A percentile compares a stretch with the other conserved stretches of the same genome.
Evolutionary conservation across 2,113 vertebrate species (phyloP).

Genomic region (Lonchura striata): DNA sequence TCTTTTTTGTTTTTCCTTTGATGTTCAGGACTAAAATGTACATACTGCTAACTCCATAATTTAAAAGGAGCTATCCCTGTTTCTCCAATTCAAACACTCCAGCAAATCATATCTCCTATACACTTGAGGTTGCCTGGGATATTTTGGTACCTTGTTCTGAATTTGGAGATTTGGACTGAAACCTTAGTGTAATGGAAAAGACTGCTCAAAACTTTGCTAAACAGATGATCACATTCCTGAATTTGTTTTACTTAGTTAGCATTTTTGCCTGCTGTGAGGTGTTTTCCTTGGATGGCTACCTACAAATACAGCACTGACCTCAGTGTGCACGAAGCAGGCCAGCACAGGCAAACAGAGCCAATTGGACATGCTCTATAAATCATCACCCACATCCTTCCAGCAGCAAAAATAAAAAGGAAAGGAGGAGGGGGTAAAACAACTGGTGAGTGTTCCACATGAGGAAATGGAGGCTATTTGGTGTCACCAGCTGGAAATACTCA

Average conservation of each 20-base stretch:
- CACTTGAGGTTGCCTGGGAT: not conserved
- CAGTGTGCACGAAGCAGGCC: slow-evolving; percentile 51
- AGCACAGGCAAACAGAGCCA: slow-evolving; percentile 71
- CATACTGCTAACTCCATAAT: not conserved
- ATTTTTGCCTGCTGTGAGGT: slow-evolving; percentile 67
- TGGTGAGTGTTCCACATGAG: slow-evolving; percentile 68
- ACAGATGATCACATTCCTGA: slow-evolving; percentile 65
- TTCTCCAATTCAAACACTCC: not conserved
- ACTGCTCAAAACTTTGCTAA: slow-evolving; percentile 63
- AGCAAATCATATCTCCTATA: not conserved
- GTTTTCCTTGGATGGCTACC: slow-evolving; percentile 76
- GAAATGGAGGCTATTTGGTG: slow-evolving; percentile 73
- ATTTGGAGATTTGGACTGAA: not conserved
- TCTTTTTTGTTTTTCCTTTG: not conserved
- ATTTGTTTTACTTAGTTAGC: slow-evolving; percentile 72
- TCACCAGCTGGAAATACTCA: slow-evolving; percentile 85
- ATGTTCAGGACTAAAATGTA: not conserved
- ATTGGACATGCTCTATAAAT: slow-evolving; percentile 78
- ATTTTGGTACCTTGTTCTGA: not conserved
- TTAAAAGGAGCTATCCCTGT: not conserved
- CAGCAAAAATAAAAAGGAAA: slow-evolving; percentile 67
- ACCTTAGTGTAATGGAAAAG: slow-evolving; percentile 8
- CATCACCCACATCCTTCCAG: slow-evolving; percentile 75
- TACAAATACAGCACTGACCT: slow-evolving; percentile 66
- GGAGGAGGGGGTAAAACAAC: slow-evolving; percentile 55